phyloP scores from a whole-genome alignment of 2,888 invertebrate species.

The Melipona beecheii region DNA sequence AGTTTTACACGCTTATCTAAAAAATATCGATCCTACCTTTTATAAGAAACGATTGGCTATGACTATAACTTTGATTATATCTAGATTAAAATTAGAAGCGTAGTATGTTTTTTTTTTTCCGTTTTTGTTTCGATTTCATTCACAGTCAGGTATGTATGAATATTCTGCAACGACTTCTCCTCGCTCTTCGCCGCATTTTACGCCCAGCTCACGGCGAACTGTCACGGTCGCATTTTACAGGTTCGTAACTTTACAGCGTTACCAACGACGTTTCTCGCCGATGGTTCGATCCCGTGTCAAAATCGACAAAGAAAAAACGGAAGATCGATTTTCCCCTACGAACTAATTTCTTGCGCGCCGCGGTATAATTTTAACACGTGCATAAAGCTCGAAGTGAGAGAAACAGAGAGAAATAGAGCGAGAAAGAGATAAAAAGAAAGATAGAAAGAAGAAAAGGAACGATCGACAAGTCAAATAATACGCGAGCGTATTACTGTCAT shows the following conservation, averaged over 20 bases:
- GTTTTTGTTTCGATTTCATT: conserved; percentile 68
- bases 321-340: conserved; percentile 14
- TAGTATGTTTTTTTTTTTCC: conserved; percentile 75
- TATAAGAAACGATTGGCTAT: conserved; percentile 78
- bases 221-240: conserved; percentile 65
- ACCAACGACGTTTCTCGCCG: conserved; percentile 50
- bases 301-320: conserved; percentile 30
- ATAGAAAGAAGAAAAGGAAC: neutral
- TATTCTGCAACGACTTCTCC: conserved; percentile 73
- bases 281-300: conserved; percentile 73
- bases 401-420: neutral
- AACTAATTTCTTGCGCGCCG: conserved; percentile 12
- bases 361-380: conserved; percentile 1
- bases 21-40: conserved; percentile 78
- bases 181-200: conserved; percentile 63
- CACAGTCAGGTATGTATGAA: conserved; percentile 74
- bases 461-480: neutral
- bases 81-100: conserved; percentile 82
- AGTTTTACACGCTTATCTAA: conserved; percentile 72
- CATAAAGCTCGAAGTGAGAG: neutral
- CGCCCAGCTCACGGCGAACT: conserved; percentile 49
- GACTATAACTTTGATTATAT: conserved; percentile 79
- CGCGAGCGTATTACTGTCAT: neutral
- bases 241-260: conserved; percentile 39
- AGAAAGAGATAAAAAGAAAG: neutral